Conservation (phyloP, 1,140 invertebrate species). For the Diorhabda elongata region DNA sequence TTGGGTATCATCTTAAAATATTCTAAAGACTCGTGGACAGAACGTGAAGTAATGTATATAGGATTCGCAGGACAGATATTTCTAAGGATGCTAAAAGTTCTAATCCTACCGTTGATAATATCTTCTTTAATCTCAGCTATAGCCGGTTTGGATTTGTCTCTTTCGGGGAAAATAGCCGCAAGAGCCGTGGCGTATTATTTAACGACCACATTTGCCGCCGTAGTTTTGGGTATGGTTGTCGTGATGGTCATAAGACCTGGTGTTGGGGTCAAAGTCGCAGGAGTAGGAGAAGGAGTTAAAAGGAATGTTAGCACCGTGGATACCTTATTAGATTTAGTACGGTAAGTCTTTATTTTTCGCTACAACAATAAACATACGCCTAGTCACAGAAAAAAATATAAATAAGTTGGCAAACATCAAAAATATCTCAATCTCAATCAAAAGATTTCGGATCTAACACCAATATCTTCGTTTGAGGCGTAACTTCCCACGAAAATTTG, state of each 20-base stretch:
- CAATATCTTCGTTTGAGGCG: too few relatives aligned
- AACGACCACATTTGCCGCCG: constrained; percentile 70
- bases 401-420: too few relatives aligned
- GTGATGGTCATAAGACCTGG: constrained; percentile 70
- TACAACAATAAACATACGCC: too few relatives aligned
- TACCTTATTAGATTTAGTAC: constrained; percentile 77
- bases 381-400: too few relatives aligned
- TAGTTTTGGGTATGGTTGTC: constrained; percentile 68
- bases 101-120: constrained; percentile 72
- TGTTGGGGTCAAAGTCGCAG: constrained; percentile 36
- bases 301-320: constrained; percentile 73
- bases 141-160: constrained; percentile 61
- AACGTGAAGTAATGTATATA: constrained; percentile 64
- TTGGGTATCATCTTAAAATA: constrained; percentile 59
- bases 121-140: constrained; percentile 70
- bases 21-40: constrained; percentile 48
- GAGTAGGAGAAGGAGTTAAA: constrained; percentile 20
- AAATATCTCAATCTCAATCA: too few relatives aligned
- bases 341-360: constrained; percentile 42
- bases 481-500: too few relatives aligned
- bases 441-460: too few relatives aligned
- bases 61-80: constrained; percentile 66
- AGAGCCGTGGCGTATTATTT: constrained; percentile 73
- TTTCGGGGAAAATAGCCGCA: constrained; percentile 62
- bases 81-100: constrained; percentile 67